These are phyloP conservation scores for Parnassius glacialis DNA, from an alignment of 2,888 invertebrate genomes.

Conservation along the genomic window DNA sequence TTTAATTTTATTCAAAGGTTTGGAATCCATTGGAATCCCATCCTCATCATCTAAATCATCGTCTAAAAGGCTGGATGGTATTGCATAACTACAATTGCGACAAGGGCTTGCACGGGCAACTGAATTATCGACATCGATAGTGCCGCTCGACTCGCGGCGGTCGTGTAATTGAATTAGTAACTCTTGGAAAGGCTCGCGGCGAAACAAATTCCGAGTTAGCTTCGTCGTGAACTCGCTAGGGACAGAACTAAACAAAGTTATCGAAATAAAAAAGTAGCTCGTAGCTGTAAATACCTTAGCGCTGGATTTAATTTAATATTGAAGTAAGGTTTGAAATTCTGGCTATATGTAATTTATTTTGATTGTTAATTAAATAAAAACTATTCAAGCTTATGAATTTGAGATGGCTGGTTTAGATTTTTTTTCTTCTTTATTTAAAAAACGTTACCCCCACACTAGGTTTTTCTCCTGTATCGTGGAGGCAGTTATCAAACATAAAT, in stretches of 20 bases:
- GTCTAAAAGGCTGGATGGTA: background rate
- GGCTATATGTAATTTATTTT: too few relatives aligned
- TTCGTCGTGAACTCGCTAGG: background rate
- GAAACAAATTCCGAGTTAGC: conserved; percentile 7
- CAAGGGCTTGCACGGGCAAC: conserved; percentile 11
- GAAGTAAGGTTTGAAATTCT: background rate
- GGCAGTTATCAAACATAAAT: too few relatives aligned
- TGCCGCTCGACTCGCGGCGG: conserved; percentile 28
- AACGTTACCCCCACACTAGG: too few relatives aligned
- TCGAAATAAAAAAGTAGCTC: background rate
- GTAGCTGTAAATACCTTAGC: background rate
- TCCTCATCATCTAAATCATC: too few relatives aligned
- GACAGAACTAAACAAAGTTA: background rate
- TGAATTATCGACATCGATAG: conserved; percentile 34
- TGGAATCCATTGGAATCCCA: too few relatives aligned
- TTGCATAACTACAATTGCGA: too few relatives aligned
- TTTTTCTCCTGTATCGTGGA: too few relatives aligned
- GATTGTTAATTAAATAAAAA: too few relatives aligned
- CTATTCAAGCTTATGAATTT: too few relatives aligned
- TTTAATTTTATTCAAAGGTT: too few relatives aligned
- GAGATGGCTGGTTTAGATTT: too few relatives aligned
- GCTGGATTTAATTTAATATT: background rate
- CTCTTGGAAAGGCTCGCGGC: conserved; percentile 17
- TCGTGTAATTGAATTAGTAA: conserved; percentile 37
- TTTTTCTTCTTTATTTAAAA: too few relatives aligned